These are phyloP conservation scores for Drosophila parvula DNA, from an alignment of 1,140 invertebrate species.

Conservation along the genomic window DNA sequence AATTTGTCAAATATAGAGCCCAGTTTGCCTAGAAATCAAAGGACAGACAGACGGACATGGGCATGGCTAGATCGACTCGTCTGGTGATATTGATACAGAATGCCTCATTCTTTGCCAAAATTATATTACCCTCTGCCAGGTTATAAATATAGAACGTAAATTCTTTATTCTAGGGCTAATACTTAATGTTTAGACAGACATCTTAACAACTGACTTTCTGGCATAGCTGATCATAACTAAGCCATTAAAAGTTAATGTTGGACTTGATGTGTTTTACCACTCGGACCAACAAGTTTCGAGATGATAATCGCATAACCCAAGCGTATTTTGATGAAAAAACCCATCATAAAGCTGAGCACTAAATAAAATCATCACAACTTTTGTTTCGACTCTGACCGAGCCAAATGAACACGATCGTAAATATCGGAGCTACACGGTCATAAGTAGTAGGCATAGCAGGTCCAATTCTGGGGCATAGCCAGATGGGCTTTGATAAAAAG, in stretches of 20 bases:
- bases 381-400: constrained; percentile 15
- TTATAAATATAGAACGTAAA: not conserved
- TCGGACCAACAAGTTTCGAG: constrained; percentile 20
- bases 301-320: constrained; percentile 33
- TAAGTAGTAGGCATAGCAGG: constrained; percentile 15
- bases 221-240: constrained; percentile 11
- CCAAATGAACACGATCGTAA: constrained; percentile 71
- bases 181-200: constrained; percentile 13
- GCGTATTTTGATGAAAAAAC: constrained; percentile 29
- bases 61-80: too few relatives aligned
- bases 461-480: constrained; percentile 34
- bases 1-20: too few relatives aligned
- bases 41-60: too few relatives aligned
- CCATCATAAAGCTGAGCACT: constrained; percentile 43
- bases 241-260: constrained; percentile 21
- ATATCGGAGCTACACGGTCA: constrained; percentile 42
- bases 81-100: too few relatives aligned
- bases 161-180: not conserved
- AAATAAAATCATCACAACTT: constrained; percentile 63
- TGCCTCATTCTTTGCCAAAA: too few relatives aligned
- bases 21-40: too few relatives aligned
- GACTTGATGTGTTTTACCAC: constrained; percentile 4
- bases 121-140: too few relatives aligned
- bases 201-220: constrained; percentile 21
- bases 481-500: constrained; percentile 54